Evolutionary conservation across 2,888 invertebrate species (phyloP), one percentile per base, ranked within the genome.

Genomic region (Dynastes tityus): DNA sequence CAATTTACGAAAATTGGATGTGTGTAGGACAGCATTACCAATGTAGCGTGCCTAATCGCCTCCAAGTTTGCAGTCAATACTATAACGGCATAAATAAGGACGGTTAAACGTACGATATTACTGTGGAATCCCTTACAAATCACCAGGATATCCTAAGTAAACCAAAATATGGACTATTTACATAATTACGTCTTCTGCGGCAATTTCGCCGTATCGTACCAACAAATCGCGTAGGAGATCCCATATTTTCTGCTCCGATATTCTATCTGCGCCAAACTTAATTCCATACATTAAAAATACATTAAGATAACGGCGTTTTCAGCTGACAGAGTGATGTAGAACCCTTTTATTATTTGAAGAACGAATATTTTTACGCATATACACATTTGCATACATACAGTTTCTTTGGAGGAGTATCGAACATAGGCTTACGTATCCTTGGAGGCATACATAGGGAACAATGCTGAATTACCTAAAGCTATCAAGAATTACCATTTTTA

Each of bases 201-300:
- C 55, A 55, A 55, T 55, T 22, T 55, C 55, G 22, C n/a, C n/a
- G 55, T 55, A 55, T 55, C 55, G 55, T 63, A 63, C 27, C 32
- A 13, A 27, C 63, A 29, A 63, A 63, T 63, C 27, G 32, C 63
- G 13, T 29, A 63, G 29, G 27, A 63, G 27, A 29, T 29, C 63
- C 55, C 13, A 32, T 32, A 63, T 32, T 29, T 63, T 63, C 63
- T 63, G 32, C 32, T 13, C 11, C 29, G 29, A 63, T 63, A 63
- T 63, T 29, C 27, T 63, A 63, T 63, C 63, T 63, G 29, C 63
- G 32, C 63, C 27, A 32, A 63, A 63, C 32, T 29, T 67, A 67
- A 67, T 67, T 67, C 67, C 49, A 67, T 67, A 49, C 67, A 67
- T 67, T 67, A 67, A 67, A 67, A 67, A 67, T 32, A 45, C 67